Base-by-base conservation (phyloP, 2,113 vertebrate genomes). In the Mellivora capensis region DNA sequence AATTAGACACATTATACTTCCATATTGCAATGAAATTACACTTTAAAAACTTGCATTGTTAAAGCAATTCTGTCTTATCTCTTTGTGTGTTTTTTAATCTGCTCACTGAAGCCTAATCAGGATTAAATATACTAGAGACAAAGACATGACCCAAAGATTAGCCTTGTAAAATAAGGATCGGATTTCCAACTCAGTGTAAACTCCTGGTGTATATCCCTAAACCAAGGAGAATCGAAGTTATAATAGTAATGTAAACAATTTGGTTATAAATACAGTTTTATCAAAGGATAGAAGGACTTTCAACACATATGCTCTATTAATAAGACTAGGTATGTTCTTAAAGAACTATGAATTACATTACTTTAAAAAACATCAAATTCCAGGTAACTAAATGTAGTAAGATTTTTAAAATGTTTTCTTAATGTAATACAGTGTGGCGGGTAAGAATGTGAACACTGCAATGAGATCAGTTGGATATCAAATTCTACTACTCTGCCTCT, bases 121-220 rank as follows among this genome's bases (percentile, higher is more conserved):
- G 86, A 95, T 96, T 97, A 94, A 96, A 62, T 93, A 93, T 91
- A 97, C 37, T 71, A 67, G 94, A 89, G 71, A 90, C 67, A 96
- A 54, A 97, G 90, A 91, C 42, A 84, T 34, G 49, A 80, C 74
- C 81, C 95, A 85, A 90, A 97, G 59, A 92, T 97, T 97, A 97
- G 80, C 90, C 87, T 95, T 96, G 86, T 91, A 93, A 44, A 91
- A 62, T 74, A 47, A 91, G 92, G 54, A 95, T 93, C 86, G 4
- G 93, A 84, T 98, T 98, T 98, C 74, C 31, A 93, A 79, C 86
- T 97, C 88, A 87, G 79, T 83, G 25, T 94, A 37, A 89, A 96
- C 94, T 96, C 93, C 93, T 91, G 21, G 0, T 61, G 49, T 59
- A 80, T n/a, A 85, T 15, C 84, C 83, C 91, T 94, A 97, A 97